Base-by-base conservation (phyloP, 2,888 invertebrate genomes). In the Amphipyra tragopoginis region DNA sequence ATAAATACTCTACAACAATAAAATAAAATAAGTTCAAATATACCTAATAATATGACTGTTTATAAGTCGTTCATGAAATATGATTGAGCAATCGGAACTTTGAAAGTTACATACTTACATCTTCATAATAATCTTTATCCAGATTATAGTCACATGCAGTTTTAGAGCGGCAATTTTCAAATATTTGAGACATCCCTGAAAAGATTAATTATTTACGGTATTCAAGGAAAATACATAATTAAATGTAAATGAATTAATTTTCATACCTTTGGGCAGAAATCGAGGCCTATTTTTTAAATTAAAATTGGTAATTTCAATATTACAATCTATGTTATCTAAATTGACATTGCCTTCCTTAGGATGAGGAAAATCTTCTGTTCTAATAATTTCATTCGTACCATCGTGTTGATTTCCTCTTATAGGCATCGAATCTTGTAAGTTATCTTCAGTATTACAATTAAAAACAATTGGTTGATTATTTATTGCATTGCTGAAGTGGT, bases 221-320 rank as follows among this genome's bases (percentile, higher is more conserved):
- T 14, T 15, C 3, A 14, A 10, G 10, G 13, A 8, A 15, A 26
- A 10, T 34, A 34, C 11, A 26, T 29, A 11, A 8, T n/a, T n/a
- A 39, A 39, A 15, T 5, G 14, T 8, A 0, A 39, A 15, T 40
- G 2, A 50, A 11, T 33, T 42, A 14, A 21, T 33, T 9, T 13
- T 0, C 5, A 56, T 82, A 94, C 96, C 96, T 94, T 96, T 96
- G 0, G 96, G 96, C 36, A 96, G 70, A 84, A 95, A 95, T 33
- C 88, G 85, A n/a, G 85, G 86, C 77, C 96, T 89, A 72, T 88
- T 88, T 51, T 84, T 88, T 10, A 96, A 80, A 65, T 86, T 79
- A 77, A 92, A 95, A 82, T 75, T 59, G 54, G 82, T 79, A 0
- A 62, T 58, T 38, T 79, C 66, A 14, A 63, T 56, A 11, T 51